A percentile compares a stretch with the other conserved stretches of the same genome.
Evolutionary conservation across 2,888 invertebrate genomes (phyloP).

Genomic region (Drosophila vallismaia): DNA sequence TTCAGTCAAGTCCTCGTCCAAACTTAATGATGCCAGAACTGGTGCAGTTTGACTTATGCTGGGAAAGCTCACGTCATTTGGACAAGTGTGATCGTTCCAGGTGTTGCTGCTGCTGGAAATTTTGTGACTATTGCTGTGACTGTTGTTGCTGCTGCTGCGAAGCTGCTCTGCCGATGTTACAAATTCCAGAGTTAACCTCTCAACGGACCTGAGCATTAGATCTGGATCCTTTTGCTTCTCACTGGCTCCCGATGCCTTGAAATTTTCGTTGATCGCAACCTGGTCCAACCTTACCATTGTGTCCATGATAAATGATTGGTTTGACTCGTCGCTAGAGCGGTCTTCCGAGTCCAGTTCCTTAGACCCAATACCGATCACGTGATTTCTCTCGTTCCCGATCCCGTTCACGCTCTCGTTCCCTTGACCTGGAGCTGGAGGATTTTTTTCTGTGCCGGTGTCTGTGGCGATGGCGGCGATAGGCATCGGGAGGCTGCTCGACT

Average conservation of each 20-base stretch:
- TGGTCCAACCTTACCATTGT: constrained; percentile 68
- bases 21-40: constrained; percentile 88
- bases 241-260: constrained; percentile 18
- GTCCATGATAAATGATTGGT: constrained; percentile 80
- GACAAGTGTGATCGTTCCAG: constrained; percentile 92
- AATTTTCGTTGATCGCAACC: constrained; percentile 16
- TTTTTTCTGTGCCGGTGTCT: constrained; percentile 79
- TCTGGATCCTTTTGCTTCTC: constrained; percentile 87
- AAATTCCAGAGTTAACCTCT: constrained; percentile 87
- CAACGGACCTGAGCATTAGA: constrained; percentile 88
- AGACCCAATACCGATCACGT: constrained; percentile 79
- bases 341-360: constrained; percentile 66
- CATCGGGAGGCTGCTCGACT: constrained; percentile 64
- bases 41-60: constrained; percentile 91
- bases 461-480: constrained; percentile 83
- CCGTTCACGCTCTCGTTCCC: constrained; percentile 85
- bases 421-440: constrained; percentile 57
- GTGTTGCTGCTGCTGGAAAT: constrained; percentile 85
- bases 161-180: constrained; percentile 88
- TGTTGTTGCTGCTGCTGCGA: constrained; percentile 73
- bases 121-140: constrained; percentile 36
- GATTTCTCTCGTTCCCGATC: constrained; percentile 55
- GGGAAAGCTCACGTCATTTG: constrained; percentile 92
- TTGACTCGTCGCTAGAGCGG: constrained; percentile 78
- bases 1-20: constrained; percentile 71